Evolutionary conservation across 2,797 vertebrate genomes (phyloP).

Genomic region (Enteromius unitaeniatus): DNA sequence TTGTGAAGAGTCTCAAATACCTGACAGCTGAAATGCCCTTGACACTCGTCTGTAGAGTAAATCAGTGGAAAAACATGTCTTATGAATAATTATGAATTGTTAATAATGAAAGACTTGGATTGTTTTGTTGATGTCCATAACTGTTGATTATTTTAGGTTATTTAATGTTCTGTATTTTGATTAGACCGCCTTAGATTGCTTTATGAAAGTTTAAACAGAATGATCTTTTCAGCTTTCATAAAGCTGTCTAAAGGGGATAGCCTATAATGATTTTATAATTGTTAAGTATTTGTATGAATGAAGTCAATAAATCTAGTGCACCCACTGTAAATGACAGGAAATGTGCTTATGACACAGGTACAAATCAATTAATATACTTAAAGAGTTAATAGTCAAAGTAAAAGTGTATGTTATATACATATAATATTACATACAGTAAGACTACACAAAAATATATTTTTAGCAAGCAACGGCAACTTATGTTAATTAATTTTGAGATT

Average conservation of each 20-base stretch:
- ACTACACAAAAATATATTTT: not conserved
- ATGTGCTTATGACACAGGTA: not conserved
- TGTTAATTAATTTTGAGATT: not conserved
- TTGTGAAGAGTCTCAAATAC: slow-evolving; percentile 49
- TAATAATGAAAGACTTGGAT: not conserved
- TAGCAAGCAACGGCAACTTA: not conserved
- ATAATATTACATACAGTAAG: not conserved
- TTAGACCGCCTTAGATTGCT: not conserved
- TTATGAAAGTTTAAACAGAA: not conserved
- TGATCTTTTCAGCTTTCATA: not conserved
- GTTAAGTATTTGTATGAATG: not conserved
- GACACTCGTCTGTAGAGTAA: slow-evolving; percentile 1
- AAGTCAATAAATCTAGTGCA: not conserved
- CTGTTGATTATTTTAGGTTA: not conserved
- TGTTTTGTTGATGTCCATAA: not conserved
- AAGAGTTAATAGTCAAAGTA: not conserved
- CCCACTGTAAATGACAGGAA: not conserved
- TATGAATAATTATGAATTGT: not conserved
- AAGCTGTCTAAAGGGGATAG: not conserved
- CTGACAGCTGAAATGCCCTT: slow-evolving; percentile 35
- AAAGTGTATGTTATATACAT: not conserved
- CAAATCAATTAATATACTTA: not conserved
- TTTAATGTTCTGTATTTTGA: not conserved
- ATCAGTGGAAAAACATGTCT: not conserved
- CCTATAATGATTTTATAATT: not conserved